These are phyloP conservation scores for Anguilla megastoma DNA, from an alignment of 2,797 vertebrate species.

Conservation along the genomic window DNA sequence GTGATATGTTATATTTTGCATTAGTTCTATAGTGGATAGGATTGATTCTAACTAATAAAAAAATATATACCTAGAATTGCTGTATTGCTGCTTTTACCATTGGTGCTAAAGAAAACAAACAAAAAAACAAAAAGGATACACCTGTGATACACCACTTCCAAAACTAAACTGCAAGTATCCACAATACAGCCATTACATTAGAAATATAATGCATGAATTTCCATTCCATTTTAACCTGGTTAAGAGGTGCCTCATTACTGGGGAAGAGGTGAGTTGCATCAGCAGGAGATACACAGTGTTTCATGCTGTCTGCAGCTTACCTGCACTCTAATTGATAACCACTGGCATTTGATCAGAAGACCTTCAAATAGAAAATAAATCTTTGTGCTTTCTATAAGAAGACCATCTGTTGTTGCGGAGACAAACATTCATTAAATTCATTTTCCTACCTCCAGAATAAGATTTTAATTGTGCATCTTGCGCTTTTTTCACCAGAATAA, in stretches of 20 bases:
- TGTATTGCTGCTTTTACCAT: background rate
- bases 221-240: slow-evolving; percentile 12
- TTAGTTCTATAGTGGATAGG: background rate
- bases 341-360: slow-evolving; percentile 77
- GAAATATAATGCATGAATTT: slow-evolving; percentile 13
- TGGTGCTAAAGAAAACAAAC: background rate
- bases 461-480: slow-evolving; percentile 70
- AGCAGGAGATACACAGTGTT: slow-evolving; percentile 44
- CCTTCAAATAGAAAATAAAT: slow-evolving; percentile 71
- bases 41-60: background rate
- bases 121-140: background rate
- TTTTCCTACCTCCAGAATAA: slow-evolving; percentile 70
- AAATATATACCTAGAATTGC: background rate
- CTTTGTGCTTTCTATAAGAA: slow-evolving; percentile 74
- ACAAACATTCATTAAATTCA: slow-evolving; percentile 73
- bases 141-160: background rate
- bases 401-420: slow-evolving; percentile 73
- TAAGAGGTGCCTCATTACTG: slow-evolving; percentile 43
- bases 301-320: slow-evolving; percentile 64
- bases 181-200: background rate
- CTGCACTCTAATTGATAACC: slow-evolving; percentile 74
- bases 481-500: slow-evolving; percentile 23
- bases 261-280: slow-evolving; percentile 46
- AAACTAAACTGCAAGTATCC: background rate
- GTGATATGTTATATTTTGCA: background rate